Conservation (phyloP, 2,797 vertebrate genomes). For the Pachyuromys duprasi region DNA sequence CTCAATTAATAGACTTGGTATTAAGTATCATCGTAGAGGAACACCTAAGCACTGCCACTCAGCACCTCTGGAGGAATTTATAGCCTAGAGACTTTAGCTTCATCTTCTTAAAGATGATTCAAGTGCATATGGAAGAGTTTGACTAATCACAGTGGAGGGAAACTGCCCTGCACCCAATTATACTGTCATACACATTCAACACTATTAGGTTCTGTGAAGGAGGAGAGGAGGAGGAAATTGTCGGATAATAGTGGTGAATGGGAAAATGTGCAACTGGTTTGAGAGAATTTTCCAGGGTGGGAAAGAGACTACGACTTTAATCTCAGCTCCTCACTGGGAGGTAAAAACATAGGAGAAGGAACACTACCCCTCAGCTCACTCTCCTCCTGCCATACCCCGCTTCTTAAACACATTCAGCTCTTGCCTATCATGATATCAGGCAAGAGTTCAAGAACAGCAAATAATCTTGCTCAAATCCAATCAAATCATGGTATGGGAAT, state of each 20-base stretch:
- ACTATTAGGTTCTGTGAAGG: slow-evolving; percentile 71
- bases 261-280: slow-evolving; percentile 76
- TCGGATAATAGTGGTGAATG: slow-evolving; percentile 68
- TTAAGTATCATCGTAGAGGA: slow-evolving; percentile 59
- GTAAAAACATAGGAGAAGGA: not conserved
- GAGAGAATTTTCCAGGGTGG: slow-evolving; percentile 61
- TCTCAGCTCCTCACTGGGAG: slow-evolving; percentile 40
- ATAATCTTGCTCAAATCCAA: slow-evolving; percentile 33
- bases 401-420: slow-evolving; percentile 32
- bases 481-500: not conserved
- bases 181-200: slow-evolving; percentile 82
- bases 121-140: slow-evolving; percentile 79
- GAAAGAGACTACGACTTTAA: slow-evolving; percentile 66
- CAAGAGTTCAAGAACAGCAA: slow-evolving; percentile 2
- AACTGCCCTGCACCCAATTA: slow-evolving; percentile 84
- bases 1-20: slow-evolving; percentile 60
- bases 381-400: not conserved
- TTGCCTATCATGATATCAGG: not conserved
- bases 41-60: slow-evolving; percentile 79
- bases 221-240: slow-evolving; percentile 57
- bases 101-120: slow-evolving; percentile 83
- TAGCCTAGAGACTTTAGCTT: slow-evolving; percentile 80
- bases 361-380: not conserved
- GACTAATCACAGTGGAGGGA: slow-evolving; percentile 84
- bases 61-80: slow-evolving; percentile 70